Percentiles rank a stretch among this genome's conserved stretches.
Evolutionary conservation across 2,888 invertebrate species (phyloP).

Genomic region (Disparrhopalites patrizii): DNA sequence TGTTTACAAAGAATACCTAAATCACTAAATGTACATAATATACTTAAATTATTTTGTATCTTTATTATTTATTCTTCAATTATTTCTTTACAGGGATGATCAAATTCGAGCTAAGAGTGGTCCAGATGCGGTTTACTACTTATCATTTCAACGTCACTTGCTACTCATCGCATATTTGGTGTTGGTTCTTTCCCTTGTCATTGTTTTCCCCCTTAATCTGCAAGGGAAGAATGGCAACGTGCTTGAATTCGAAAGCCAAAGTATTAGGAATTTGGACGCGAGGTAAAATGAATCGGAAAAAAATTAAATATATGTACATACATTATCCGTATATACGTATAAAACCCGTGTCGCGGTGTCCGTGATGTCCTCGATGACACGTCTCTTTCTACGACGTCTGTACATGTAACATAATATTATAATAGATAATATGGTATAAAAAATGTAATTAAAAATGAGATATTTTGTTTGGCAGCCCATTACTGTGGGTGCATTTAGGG

Average conservation of each 20-base stretch:
- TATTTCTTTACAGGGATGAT: constrained; percentile 55
- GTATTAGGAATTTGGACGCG: constrained; percentile 77
- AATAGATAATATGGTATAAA: background rate
- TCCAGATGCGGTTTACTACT: constrained; percentile 87
- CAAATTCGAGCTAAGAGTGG: constrained; percentile 55
- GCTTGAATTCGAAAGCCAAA: constrained; percentile 57
- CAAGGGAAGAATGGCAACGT: constrained; percentile 49
- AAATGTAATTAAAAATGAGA: background rate
- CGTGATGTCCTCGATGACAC: no score
- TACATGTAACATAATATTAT: background rate
- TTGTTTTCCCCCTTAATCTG: constrained; percentile 88
- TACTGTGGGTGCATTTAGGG: constrained; percentile 85
- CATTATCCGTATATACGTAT: background rate
- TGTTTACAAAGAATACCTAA: no score
- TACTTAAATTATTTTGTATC: no score
- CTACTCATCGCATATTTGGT: constrained; percentile 73
- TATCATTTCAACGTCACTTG: constrained; percentile 87
- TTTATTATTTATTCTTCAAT: no score
- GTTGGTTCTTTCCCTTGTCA: constrained; percentile 69
- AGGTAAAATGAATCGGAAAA: constrained; percentile 51
- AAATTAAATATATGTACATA: background rate
- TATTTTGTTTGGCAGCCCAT: no score
- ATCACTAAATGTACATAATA: no score
- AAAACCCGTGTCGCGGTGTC: no score
- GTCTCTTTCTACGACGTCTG: no score